Conservation (phyloP, 2,797 vertebrate species). For the Gallinago stenura region DNA sequence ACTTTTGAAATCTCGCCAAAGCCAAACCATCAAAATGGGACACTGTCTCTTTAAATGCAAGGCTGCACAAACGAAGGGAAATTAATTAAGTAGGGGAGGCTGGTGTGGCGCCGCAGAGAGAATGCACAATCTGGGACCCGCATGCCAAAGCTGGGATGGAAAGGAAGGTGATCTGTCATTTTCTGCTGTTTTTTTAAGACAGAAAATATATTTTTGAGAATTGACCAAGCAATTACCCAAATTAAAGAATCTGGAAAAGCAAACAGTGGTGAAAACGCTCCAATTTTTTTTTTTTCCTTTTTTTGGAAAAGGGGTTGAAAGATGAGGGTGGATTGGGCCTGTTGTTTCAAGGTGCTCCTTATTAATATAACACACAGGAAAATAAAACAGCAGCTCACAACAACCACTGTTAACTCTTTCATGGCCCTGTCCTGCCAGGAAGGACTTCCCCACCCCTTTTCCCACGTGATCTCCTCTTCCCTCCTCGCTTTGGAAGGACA, state of each 20-base stretch:
- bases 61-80: conserved; percentile 82
- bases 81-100: conserved; percentile 85
- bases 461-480: not conserved
- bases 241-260: conserved; percentile 85
- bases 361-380: conserved; percentile 39
- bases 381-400: not conserved
- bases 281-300: conserved; percentile 9
- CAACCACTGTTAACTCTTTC: conserved; percentile 14
- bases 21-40: conserved; percentile 79
- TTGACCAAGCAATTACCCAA: conserved; percentile 83
- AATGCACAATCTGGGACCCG: conserved; percentile 82
- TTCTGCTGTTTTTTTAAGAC: conserved; percentile 85
- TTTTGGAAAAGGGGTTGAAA: not conserved
- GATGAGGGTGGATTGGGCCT: conserved; percentile 10
- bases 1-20: conserved; percentile 76
- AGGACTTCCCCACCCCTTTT: not conserved
- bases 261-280: conserved; percentile 82
- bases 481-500: not conserved
- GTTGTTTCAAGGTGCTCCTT: conserved; percentile 35
- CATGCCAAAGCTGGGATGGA: conserved; percentile 83
- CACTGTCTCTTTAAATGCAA: conserved; percentile 82
- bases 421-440: not conserved
- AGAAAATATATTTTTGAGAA: conserved; percentile 87
- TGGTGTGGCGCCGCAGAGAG: conserved; percentile 85
- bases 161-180: conserved; percentile 85